Base-by-base conservation (phyloP, 2,113 vertebrate species). In the Xenopus borealis region DNA sequence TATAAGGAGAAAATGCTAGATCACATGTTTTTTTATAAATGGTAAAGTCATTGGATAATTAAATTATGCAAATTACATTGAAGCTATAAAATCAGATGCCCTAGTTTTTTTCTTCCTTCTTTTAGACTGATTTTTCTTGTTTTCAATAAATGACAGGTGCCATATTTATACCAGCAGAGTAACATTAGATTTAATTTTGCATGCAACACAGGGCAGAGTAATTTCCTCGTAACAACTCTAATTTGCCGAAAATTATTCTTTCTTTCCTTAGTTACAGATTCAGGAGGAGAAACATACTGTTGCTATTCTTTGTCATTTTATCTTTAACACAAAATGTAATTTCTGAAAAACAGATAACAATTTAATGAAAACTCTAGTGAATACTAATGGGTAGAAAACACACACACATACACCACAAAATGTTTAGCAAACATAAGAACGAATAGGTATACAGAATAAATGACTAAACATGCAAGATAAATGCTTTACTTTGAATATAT, bases 331-430 rank as follows among this genome's bases (percentile, higher is more conserved):
- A 63, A 59, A 75, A 75, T 69, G 66, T 62, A 69, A 75, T 75
- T 75, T 69, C n/a, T 27, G 58, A 75, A 75, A 75, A 75, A 62
- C 73, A 69, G 73, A 75, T 69, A 75, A 75, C 73, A 62, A 75
- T 69, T 69, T 69, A 75, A 75, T 75, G 73, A 62, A 62, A 57
- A 30, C 73, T 75, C 66, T 9, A 63, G 66, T 53, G 73, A 69
- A 69, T 75, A 69, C 73, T 75, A 75, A 75, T n/a, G n/a, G n/a
- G n/a, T n/a, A n/a, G n/a, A n/a, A n/a, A n/a, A n/a, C n/a, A n/a
- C n/a, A n/a, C 58, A 40, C 33, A 18, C 20, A 12, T 20, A 62
- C 69, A 19, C 66, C 46, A 62, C 7, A n/a, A 33, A 46, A 3
- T 27, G 23, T 27, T 27, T 27, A 27, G 23, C 23, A 27, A 27